phyloP scores from a whole-genome alignment of 1,140 invertebrate species.

The Hypsibius dujardini region DNA sequence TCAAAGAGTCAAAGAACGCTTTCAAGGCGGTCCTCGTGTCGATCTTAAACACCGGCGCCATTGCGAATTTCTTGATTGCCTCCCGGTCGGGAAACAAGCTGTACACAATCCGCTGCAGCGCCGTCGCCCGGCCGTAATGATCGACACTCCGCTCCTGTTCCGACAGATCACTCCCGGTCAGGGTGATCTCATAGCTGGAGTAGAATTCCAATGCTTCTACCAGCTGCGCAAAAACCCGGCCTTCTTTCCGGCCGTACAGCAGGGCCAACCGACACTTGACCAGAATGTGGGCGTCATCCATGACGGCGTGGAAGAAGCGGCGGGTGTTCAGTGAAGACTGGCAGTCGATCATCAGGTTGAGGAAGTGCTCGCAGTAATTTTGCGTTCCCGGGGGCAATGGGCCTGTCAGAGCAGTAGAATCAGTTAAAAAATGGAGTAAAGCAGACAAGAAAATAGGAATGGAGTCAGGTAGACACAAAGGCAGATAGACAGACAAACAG shows the following conservation, averaged over 20 bases:
- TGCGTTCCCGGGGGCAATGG: conserved; percentile 43
- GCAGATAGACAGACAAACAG: too few relatives aligned
- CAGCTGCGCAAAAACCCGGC: conserved; percentile 68
- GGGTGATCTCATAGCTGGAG: conserved; percentile 87
- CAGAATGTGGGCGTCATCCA: conserved; percentile 85
- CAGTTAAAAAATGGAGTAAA: too few relatives aligned
- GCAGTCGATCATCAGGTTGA: conserved; percentile 87
- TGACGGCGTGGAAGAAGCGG: conserved; percentile 83
- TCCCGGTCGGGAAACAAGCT: conserved; percentile 66
- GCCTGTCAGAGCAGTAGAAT: conserved; percentile 29
- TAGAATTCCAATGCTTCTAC: conserved; percentile 92
- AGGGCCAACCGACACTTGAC: conserved; percentile 66
- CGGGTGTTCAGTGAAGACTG: conserved; percentile 83
- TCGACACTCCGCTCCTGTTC: conserved; percentile 78
- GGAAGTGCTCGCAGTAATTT: conserved; percentile 79
- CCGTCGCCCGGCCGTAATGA: conserved; percentile 77
- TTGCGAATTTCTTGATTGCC: conserved; percentile 50
- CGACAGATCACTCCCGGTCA: conserved; percentile 77
- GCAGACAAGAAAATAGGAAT: too few relatives aligned
- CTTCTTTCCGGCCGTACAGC: conserved; percentile 55
- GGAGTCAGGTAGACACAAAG: too few relatives aligned
- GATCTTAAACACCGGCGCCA: conserved; percentile 81
- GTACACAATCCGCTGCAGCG: conserved; percentile 50
- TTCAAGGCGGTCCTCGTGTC: conserved; percentile 65
- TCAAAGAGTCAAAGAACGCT: conserved; percentile 64